A percentile compares a stretch with the other conserved stretches of the same genome.
Evolutionary conservation across 2,113 vertebrate genomes (phyloP).

Genomic region (Tautogolabrus adspersus): DNA sequence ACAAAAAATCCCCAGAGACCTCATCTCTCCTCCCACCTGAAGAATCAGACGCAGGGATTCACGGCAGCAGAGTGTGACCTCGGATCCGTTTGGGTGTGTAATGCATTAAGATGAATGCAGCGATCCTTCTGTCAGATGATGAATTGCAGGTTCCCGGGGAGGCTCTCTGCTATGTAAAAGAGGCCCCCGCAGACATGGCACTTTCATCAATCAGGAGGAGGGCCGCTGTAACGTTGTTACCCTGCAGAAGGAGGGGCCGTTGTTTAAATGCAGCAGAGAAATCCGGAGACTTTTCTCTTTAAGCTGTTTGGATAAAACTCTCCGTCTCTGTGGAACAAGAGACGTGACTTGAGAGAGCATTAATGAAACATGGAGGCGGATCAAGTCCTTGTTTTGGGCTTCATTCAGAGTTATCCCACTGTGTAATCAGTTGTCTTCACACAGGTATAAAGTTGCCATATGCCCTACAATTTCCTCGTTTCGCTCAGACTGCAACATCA

Average conservation of each 20-base stretch:
- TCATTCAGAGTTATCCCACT: constrained; percentile 10
- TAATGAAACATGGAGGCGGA: constrained; percentile 12
- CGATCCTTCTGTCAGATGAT: constrained; percentile 75
- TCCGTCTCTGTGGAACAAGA: background rate
- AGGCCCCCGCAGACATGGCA: constrained; percentile 73
- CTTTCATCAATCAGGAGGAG: constrained; percentile 80
- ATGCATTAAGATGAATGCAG: constrained; percentile 78
- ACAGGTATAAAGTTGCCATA: constrained; percentile 12
- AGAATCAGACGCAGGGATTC: constrained; percentile 23
- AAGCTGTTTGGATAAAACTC: constrained; percentile 11
- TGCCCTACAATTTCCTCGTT: constrained; percentile 29
- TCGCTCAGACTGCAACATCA: constrained; percentile 29
- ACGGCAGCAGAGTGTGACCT: constrained; percentile 54
- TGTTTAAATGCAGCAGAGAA: constrained; percentile 42
- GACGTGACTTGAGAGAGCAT: constrained; percentile 1
- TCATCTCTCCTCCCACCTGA: constrained; percentile 1
- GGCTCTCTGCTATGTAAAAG: constrained; percentile 80
- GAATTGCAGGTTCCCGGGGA: constrained; percentile 69
- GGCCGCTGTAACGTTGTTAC: constrained; percentile 74
- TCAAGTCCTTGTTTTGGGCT: constrained; percentile 25
- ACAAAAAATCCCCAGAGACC: background rate
- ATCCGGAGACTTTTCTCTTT: constrained; percentile 11
- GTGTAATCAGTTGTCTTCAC: constrained; percentile 45
- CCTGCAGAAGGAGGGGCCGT: constrained; percentile 58
- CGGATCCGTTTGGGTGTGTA: constrained; percentile 58